Evolutionary conservation across 2,797 vertebrate genomes (phyloP).

Genomic region (Tiaroga cobitis): DNA sequence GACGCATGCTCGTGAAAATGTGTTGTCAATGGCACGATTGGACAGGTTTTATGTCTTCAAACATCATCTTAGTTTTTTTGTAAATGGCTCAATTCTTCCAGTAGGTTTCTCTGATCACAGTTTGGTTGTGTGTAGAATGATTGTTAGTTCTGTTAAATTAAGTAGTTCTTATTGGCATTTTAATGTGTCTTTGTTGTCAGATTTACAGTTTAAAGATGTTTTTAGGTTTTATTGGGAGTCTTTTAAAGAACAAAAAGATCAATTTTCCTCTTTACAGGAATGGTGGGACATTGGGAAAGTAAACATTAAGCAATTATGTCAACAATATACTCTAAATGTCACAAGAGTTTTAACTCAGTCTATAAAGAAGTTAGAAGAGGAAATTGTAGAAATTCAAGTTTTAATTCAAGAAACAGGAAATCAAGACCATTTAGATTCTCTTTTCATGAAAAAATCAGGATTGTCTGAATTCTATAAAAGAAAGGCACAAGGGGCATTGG

Average conservation of each 20-base stretch:
- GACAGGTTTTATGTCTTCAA: not conserved
- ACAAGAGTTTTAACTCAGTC: not conserved
- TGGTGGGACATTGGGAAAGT: slow-evolving; percentile 4
- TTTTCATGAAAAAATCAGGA: not conserved
- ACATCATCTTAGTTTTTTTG: not conserved
- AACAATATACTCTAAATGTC: not conserved
- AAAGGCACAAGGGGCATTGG: not conserved
- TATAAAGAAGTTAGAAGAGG: not conserved
- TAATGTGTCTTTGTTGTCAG: not conserved
- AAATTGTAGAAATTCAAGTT: not conserved
- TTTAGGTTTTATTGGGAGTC: not conserved
- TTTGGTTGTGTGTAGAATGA: not conserved
- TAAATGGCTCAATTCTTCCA: not conserved
- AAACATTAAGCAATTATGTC: not conserved
- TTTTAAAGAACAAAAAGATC: not conserved
- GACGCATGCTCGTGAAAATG: not conserved
- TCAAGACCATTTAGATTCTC: not conserved
- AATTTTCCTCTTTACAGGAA: not conserved
- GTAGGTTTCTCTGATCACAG: slow-evolving; percentile 2
- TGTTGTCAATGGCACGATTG: not conserved
- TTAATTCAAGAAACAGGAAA: not conserved
- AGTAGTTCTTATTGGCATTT: not conserved
- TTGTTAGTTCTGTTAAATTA: not conserved
- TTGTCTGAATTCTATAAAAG: not conserved
- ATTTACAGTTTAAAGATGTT: not conserved